These are phyloP conservation scores for Trogon surrucura DNA, from an alignment of 2,113 vertebrate species.

Conservation along the genomic window DNA sequence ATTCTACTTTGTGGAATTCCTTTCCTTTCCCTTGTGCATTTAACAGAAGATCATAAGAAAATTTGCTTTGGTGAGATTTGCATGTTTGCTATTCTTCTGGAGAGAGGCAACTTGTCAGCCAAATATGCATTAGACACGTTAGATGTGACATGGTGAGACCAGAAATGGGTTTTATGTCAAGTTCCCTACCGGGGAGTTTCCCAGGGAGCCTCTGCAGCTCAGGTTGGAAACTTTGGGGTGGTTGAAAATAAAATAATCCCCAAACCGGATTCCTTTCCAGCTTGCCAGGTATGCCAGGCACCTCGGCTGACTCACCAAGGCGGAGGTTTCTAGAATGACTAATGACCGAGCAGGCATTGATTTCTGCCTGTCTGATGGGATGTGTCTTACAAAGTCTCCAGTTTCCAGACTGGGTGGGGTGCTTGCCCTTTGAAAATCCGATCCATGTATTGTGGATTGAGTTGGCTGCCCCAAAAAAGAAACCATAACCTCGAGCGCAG, in stretches of 20 bases:
- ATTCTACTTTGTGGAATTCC: neutral
- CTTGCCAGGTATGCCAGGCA: constrained; percentile 15
- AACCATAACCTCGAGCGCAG: neutral
- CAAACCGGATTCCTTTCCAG: neutral
- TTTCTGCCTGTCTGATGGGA: constrained; percentile 38
- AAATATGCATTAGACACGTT: neutral
- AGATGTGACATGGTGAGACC: neutral
- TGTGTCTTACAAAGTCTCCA: neutral
- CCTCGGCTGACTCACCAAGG: constrained; percentile 13
- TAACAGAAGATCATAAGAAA: neutral
- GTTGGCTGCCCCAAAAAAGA: constrained; percentile 1
- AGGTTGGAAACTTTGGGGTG: neutral
- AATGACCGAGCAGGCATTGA: constrained; percentile 22
- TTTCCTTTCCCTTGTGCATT: neutral
- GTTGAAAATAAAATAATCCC: neutral
- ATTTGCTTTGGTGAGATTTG: neutral
- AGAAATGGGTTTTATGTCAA: neutral
- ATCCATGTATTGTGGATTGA: neutral
- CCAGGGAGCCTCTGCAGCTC: neutral
- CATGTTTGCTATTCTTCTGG: neutral
- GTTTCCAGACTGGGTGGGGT: constrained; percentile 54
- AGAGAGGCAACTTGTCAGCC: neutral
- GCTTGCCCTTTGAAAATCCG: constrained; percentile 34
- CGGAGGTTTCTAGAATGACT: neutral
- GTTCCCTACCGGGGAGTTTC: neutral